Evolutionary conservation across 2,888 invertebrate genomes (phyloP), one percentile per base, ranked within the genome.

Genomic region (Timema cristinae): DNA sequence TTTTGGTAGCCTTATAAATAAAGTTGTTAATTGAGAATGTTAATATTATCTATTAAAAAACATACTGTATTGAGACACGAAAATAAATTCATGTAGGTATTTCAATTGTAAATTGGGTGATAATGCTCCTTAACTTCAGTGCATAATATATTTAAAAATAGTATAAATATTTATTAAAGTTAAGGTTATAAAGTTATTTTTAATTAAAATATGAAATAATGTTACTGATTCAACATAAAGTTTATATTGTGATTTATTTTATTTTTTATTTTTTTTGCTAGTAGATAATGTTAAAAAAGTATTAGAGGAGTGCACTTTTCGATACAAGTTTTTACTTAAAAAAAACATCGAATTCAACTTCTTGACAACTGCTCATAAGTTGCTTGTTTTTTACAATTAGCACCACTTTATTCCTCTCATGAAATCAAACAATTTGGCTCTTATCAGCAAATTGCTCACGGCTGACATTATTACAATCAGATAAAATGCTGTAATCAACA

Each of bases 221-320:
- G 63, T 63, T 63, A 63, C 63, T n/a, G n/a, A n/a, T 63, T 48
- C 48, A 63, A 63, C 63, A 63, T 63, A 63, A 63, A 63, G 47
- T 63, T 63, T 63, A 63, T 63, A 63, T 48, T 11, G 32, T 32
- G 32, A 32, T 32, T 32, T 32, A 2, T 32, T 32, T 32, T 32
- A 32, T 32, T 32, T 32, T n/a, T n/a, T 48, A 13, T 63, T 47
- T 63, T 47, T 32, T 63, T 63, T 63, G 47, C 63, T 47, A 63
- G 63, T 63, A 63, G 63, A 11, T 63, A 48, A 32, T 48, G 32
- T 11, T 63, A 48, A 63, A 48, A 11, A 63, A 5, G 11, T 47
- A 63, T 11, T 13, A 63, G 48, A 63, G 32, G 47, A 47, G 48
- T 63, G 63, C 48, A 47, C 32, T 63, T 63, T 63, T 63, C 63